Percentiles rank a stretch among this genome's conserved stretches.
Conservation (phyloP, 2,113 vertebrate species). For the Nerophis lumbriciformis region DNA sequence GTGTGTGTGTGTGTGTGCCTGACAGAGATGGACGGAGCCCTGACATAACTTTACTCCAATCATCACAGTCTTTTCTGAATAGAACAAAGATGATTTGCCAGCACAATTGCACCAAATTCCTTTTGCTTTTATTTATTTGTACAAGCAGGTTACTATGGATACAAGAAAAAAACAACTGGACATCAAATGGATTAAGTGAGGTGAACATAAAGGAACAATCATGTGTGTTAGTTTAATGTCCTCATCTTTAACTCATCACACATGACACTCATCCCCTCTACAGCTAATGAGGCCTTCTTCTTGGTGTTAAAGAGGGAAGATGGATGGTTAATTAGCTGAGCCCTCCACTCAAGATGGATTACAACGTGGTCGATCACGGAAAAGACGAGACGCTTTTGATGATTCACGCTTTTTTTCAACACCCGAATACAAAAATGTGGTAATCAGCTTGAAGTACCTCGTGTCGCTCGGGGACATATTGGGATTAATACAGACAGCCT, state of each 20-base stretch:
- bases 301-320: constrained; percentile 14
- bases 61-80: constrained; percentile 5
- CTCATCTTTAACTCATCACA: constrained; percentile 27
- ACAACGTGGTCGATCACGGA: constrained; percentile 11
- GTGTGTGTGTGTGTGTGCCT: no score
- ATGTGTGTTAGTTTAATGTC: constrained; percentile 2
- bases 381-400: constrained; percentile 9
- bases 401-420: constrained; percentile 17
- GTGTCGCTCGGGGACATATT: constrained; percentile 31
- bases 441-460: constrained; percentile 21
- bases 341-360: constrained; percentile 25
- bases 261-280: not conserved
- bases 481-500: constrained; percentile 9
- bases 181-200: constrained; percentile 59
- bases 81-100: constrained; percentile 30
- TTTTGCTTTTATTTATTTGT: constrained; percentile 58
- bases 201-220: constrained; percentile 47
- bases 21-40: no score
- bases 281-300: constrained; percentile 4
- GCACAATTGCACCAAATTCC: constrained; percentile 35
- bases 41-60: constrained; percentile 9
- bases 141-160: constrained; percentile 65
- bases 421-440: constrained; percentile 19
- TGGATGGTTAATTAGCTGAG: constrained; percentile 27
- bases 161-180: constrained; percentile 51